phyloP scores from a whole-genome alignment of 1,140 invertebrate genomes.

The Zaprionus taronus region DNA sequence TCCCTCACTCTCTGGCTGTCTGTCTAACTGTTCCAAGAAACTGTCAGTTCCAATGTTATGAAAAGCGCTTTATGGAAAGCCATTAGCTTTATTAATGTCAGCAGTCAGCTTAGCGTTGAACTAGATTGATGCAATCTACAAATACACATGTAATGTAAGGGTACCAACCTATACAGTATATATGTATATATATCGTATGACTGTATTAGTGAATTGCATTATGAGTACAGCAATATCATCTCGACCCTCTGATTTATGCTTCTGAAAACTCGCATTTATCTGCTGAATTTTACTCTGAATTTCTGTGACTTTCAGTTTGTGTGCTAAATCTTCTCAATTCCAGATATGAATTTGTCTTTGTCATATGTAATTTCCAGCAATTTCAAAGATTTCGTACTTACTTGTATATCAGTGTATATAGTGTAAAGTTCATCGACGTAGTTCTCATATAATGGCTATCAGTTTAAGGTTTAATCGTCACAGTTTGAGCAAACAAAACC shows the following conservation, averaged over 20 bases:
- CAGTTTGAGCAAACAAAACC: slow-evolving; percentile 33
- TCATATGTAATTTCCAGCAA: background rate
- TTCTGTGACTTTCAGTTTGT: background rate
- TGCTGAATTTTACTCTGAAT: background rate
- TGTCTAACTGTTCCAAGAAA: background rate
- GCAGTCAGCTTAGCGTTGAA: background rate
- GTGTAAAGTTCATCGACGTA: slow-evolving; percentile 7
- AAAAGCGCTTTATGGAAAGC: slow-evolving; percentile 12
- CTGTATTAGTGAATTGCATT: background rate
- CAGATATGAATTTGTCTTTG: background rate
- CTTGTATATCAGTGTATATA: background rate
- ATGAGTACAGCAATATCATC: background rate
- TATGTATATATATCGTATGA: background rate
- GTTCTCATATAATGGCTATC: slow-evolving; percentile 18
- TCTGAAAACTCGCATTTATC: background rate
- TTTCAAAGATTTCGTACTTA: background rate
- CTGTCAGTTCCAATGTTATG: slow-evolving; percentile 6
- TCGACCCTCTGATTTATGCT: background rate
- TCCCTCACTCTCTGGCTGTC: background rate
- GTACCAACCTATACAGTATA: background rate
- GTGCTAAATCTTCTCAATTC: too few relatives aligned
- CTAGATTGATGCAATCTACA: slow-evolving; percentile 1
- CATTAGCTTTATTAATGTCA: slow-evolving; percentile 10
- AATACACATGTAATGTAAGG: background rate
- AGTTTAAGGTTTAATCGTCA: background rate